phyloP scores from a whole-genome alignment of 2,888 invertebrate genomes.

The Eilema griseolum region DNA sequence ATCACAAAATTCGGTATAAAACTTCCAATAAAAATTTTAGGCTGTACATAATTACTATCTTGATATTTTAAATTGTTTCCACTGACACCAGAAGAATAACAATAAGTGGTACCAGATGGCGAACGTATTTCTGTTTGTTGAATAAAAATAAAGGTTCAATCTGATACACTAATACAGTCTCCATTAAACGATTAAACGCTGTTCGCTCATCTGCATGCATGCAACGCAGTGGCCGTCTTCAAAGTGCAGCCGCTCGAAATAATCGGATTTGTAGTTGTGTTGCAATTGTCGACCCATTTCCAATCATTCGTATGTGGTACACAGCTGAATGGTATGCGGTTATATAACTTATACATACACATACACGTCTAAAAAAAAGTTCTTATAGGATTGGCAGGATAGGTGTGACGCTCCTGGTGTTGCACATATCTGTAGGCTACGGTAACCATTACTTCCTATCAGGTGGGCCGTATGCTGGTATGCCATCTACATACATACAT shows the following conservation, averaged over 20 bases:
- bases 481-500: too few species aligned
- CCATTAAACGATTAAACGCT: slow-evolving; percentile 82
- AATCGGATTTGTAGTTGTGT: slow-evolving; percentile 70
- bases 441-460: too few species aligned
- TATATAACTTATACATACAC: slow-evolving; percentile 10
- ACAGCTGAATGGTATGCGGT: slow-evolving; percentile 31
- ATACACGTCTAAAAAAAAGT: too few species aligned
- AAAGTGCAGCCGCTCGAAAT: slow-evolving; percentile 77
- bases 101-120: slow-evolving; percentile 37
- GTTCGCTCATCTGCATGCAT: slow-evolving; percentile 81
- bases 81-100: too few species aligned
- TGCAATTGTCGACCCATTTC: slow-evolving; percentile 49
- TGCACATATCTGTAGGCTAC: too few species aligned
- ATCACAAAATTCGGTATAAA: background rate
- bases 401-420: too few species aligned
- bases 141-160: slow-evolving; percentile 70
- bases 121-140: slow-evolving; percentile 57
- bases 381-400: too few species aligned
- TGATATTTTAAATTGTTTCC: too few species aligned
- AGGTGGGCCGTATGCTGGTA: too few species aligned
- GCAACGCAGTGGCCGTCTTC: slow-evolving; percentile 72
- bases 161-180: slow-evolving; percentile 80
- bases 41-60: too few species aligned
- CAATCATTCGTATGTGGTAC: slow-evolving; percentile 56
- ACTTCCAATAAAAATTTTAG: slow-evolving; percentile 31